These are phyloP conservation scores for Drosophila kanekoi DNA, from an alignment of 2,888 invertebrate species.

Conservation along the genomic window DNA sequence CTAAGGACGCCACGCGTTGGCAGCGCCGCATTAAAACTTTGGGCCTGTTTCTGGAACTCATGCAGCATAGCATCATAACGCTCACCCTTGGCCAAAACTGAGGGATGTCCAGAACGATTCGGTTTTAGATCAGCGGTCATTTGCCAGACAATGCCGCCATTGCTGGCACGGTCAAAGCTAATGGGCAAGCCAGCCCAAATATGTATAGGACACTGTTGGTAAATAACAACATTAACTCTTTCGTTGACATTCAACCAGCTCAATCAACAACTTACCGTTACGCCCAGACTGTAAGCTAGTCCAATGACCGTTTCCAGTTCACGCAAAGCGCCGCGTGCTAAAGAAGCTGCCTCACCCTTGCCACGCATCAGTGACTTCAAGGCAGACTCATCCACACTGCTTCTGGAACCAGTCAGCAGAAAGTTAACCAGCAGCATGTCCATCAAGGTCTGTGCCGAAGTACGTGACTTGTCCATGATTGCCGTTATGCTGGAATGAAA, in stretches of 20 bases:
- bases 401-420: slow-evolving; percentile 78
- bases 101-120: slow-evolving; percentile 86
- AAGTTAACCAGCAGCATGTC: slow-evolving; percentile 83
- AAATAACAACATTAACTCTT: background rate
- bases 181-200: slow-evolving; percentile 85
- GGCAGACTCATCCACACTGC: slow-evolving; percentile 80
- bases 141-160: slow-evolving; percentile 88
- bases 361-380: slow-evolving; percentile 88
- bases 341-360: slow-evolving; percentile 88
- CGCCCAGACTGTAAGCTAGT: slow-evolving; percentile 90
- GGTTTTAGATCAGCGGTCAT: slow-evolving; percentile 84
- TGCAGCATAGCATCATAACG: slow-evolving; percentile 94
- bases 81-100: slow-evolving; percentile 94
- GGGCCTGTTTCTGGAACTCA: slow-evolving; percentile 87
- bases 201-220: slow-evolving; percentile 87
- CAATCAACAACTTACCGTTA: slow-evolving; percentile 87
- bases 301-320: slow-evolving; percentile 91
- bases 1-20: slow-evolving; percentile 82
- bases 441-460: slow-evolving; percentile 81
- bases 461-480: slow-evolving; percentile 87
- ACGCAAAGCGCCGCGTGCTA: slow-evolving; percentile 89
- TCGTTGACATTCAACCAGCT: background rate
- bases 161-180: slow-evolving; percentile 86
- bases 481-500: slow-evolving; percentile 89
- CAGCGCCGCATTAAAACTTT: slow-evolving; percentile 81